These are phyloP conservation scores for Cololabis saira DNA, from an alignment of 2,113 vertebrate genomes.

Conservation along the genomic window DNA sequence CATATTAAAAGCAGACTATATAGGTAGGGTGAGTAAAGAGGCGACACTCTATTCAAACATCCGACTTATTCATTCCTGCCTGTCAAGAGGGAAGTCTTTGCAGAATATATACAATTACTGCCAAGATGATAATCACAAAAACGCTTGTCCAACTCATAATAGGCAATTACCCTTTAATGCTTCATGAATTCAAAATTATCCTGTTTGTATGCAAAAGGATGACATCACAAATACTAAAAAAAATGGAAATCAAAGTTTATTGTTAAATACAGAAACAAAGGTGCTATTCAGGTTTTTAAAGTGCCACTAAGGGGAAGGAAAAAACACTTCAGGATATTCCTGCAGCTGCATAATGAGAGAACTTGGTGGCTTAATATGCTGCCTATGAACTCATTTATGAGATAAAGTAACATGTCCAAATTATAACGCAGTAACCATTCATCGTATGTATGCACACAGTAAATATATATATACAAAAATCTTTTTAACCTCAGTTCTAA, in stretches of 20 bases:
- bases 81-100: constrained; percentile 50
- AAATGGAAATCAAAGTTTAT: constrained; percentile 70
- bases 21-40: constrained; percentile 55
- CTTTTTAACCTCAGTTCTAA: constrained; percentile 36
- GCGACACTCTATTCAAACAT: constrained; percentile 54
- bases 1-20: constrained; percentile 55
- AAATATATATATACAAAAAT: constrained; percentile 2
- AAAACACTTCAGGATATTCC: constrained; percentile 39
- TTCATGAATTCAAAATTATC: constrained; percentile 36
- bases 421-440: background rate
- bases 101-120: constrained; percentile 45
- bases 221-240: constrained; percentile 46
- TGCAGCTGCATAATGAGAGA: constrained; percentile 39
- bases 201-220: constrained; percentile 9
- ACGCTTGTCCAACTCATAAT: constrained; percentile 62
- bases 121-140: constrained; percentile 64
- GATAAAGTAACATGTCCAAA: too few relatives aligned
- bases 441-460: constrained; percentile 20
- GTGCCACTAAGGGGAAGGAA: constrained; percentile 9
- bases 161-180: constrained; percentile 62
- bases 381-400: too few relatives aligned
- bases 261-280: constrained; percentile 43
- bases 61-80: constrained; percentile 42
- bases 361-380: too few relatives aligned
- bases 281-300: constrained; percentile 39